Conservation (phyloP, 2,113 vertebrate species). For the Natator depressus region DNA sequence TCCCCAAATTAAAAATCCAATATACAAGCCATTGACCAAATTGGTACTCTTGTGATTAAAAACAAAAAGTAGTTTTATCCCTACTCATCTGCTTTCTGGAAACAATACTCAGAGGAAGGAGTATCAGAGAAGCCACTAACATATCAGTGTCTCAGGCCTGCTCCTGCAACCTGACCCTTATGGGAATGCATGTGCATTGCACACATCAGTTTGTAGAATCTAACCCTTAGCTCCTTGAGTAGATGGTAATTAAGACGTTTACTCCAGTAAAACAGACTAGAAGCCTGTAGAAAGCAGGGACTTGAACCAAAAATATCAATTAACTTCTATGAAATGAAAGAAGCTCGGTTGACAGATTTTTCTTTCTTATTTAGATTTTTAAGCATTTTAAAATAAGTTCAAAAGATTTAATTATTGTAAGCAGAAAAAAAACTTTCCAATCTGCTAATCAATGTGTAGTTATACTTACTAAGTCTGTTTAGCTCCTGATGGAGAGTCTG, state of each 20-base stretch:
- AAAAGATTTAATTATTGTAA: not conserved
- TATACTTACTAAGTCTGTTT: slow-evolving; percentile 84
- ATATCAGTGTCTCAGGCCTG: not conserved
- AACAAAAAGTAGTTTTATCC: not conserved
- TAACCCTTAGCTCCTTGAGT: not conserved
- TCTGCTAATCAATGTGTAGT: rapidly evolving
- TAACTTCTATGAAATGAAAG: not conserved
- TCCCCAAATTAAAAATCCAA: not conserved
- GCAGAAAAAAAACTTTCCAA: not conserved
- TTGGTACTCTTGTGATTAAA: not conserved
- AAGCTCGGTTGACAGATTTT: not conserved
- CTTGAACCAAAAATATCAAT: not conserved
- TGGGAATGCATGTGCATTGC: not conserved
- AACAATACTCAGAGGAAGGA: not conserved
- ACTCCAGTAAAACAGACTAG: not conserved
- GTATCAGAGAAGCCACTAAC: not conserved
- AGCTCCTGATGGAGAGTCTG: slow-evolving; percentile 86
- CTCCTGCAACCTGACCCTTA: not conserved
- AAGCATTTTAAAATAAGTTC: not conserved
- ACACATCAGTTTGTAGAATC: not conserved
- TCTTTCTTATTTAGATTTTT: not conserved
- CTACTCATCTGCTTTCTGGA: not conserved
- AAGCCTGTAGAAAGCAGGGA: rapidly evolving
- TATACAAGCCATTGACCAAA: not conserved
- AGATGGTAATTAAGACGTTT: not conserved